Evolutionary conservation across 1,140 invertebrate genomes (phyloP), one percentile per base, ranked within the genome.

Genomic region (Whitmania pigra): DNA sequence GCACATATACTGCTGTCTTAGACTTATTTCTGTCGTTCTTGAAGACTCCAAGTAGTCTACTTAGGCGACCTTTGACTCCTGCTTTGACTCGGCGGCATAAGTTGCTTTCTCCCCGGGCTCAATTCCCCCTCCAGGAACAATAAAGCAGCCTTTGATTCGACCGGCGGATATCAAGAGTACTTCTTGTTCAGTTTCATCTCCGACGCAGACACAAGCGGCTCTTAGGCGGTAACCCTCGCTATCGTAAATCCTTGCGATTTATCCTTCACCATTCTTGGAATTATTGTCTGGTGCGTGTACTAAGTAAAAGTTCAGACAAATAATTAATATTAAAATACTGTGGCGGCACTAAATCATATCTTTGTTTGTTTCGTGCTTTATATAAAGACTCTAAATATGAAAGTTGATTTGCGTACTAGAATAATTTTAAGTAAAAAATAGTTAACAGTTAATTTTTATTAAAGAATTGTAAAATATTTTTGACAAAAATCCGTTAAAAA

Each of bases 171-270:
- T 92, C 77, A 96, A 82, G 67, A 96, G 85, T 73, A 96, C 89
- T 92, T 95, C 92, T 76, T 89, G 88, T 85, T 95, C 91, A 77
- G 88, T 87, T 82, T 92, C 90, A 79, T 90, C 91, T 78, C 88
- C 89, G 75, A 96, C 92, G 84, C 93, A 96, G 78, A 96, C 89
- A 84, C 93, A 95, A 77, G 93, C 93, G 72, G 93, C 93, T 79
- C 93, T 86, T 79, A 90, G 87, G 76, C 92, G 86, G 83, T 90
- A 95, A 72, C 93, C 93, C 82, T 96, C 93, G 78, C 91, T 88
- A 83, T 97, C 93, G 83, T 94, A 95, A 78, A 93, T 93, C 78
- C 93, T 86, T 93, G 92, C 73, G 91, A 90, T 83, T 95, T 94
- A 82, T 95, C 92, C 85, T 94, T 95, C 80, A 94, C 92, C 91